Percentiles rank a stretch among this genome's conserved stretches.
Conservation (phyloP, 2,113 vertebrate species). For the Ictidomys tridecemlineatus region DNA sequence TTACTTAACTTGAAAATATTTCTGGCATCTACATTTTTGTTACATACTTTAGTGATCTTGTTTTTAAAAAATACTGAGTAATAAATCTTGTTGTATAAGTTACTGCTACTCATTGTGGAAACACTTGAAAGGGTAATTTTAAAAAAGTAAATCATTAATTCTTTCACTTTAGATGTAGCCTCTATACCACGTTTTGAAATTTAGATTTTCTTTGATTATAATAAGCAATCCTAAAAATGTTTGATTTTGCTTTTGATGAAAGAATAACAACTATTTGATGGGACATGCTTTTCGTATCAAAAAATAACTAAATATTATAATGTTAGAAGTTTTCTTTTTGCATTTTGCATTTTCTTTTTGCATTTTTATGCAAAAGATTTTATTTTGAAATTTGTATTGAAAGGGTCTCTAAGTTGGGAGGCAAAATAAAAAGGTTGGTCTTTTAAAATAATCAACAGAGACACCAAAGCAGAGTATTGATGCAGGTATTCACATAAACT, state of each 20-base stretch:
- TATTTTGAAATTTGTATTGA: conserved; percentile 35
- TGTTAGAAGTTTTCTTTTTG: neutral
- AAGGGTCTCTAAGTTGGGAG: conserved; percentile 6
- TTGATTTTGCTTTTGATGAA: conserved; percentile 46
- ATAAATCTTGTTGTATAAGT: neutral
- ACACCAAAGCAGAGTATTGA: conserved; percentile 20
- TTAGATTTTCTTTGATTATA: neutral
- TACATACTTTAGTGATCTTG: neutral
- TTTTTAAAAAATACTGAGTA: conserved; percentile 28
- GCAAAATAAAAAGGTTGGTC: neutral
- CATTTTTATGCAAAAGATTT: neutral
- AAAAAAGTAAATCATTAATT: neutral
- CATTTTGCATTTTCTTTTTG: no score
- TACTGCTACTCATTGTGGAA: neutral
- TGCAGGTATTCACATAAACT: neutral
- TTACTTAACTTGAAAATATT: conserved; percentile 36
- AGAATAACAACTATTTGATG: conserved; percentile 11
- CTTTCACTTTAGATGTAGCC: neutral
- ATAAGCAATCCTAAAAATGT: neutral
- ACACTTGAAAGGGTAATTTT: conserved; percentile 18
- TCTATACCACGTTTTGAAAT: neutral
- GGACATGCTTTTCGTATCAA: conserved; percentile 4
- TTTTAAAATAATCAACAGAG: conserved; percentile 33
- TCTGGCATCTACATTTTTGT: neutral
- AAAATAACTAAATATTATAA: conserved; percentile 18